Evolutionary conservation across 2,888 invertebrate species (phyloP).

Genomic region (Apamea crenata): DNA sequence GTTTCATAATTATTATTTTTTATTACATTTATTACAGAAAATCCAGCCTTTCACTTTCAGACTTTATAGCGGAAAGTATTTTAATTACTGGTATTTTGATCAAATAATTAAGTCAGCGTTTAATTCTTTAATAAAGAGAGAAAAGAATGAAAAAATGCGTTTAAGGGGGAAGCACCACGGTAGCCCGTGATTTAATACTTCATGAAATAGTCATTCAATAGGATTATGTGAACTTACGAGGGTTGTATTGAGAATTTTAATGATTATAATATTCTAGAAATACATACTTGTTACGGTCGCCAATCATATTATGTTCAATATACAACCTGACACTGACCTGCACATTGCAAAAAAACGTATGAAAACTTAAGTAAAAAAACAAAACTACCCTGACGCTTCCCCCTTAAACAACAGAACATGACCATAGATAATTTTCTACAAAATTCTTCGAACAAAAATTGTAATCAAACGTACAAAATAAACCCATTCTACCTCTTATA

Average conservation of each 20-base stretch:
- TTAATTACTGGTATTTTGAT: background rate
- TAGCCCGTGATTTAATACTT: background rate
- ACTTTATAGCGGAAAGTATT: background rate
- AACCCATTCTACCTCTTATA: too few relatives aligned
- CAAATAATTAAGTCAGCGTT: background rate
- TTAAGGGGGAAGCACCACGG: background rate
- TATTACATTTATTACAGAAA: background rate
- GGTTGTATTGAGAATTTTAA: too few relatives aligned
- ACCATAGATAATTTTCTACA: too few relatives aligned
- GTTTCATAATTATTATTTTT: slow-evolving; percentile 30
- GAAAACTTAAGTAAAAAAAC: too few relatives aligned
- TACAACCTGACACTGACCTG: background rate
- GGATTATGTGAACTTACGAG: too few relatives aligned
- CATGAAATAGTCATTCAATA: background rate
- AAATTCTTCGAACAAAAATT: too few relatives aligned
- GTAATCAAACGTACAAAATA: too few relatives aligned
- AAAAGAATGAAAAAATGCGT: too few relatives aligned
- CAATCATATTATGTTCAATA: background rate
- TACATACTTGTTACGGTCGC: too few relatives aligned
- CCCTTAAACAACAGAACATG: too few relatives aligned
- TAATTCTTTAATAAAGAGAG: background rate
- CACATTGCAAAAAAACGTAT: background rate
- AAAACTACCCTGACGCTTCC: too few relatives aligned
- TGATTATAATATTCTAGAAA: too few relatives aligned
- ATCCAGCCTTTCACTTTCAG: background rate